phyloP scores from a whole-genome alignment of 2,113 vertebrate species.

The Siniperca knerii region DNA sequence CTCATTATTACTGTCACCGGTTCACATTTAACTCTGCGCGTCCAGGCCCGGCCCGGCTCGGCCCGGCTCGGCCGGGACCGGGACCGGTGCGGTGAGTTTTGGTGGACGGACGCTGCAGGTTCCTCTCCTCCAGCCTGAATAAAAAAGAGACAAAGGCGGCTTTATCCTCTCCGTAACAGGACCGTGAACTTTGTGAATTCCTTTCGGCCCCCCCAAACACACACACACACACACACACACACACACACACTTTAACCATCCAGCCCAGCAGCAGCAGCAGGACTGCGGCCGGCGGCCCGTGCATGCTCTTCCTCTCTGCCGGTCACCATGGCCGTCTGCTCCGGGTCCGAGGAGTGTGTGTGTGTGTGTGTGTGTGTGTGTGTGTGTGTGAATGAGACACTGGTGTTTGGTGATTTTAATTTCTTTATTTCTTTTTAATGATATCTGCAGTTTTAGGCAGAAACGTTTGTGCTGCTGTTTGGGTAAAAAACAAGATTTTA shows the following conservation, averaged over 20 bases:
- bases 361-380: conserved; percentile 4
- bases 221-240: conserved; percentile 31
- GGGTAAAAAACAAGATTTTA: background rate
- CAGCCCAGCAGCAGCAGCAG: conserved; percentile 15
- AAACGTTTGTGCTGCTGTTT: background rate
- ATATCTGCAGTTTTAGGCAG: background rate
- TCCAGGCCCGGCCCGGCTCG: no score
- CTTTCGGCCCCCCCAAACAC: conserved; percentile 25
- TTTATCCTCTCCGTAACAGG: conserved; percentile 91
- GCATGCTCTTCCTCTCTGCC: background rate
- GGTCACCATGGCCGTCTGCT: background rate
- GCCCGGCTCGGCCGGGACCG: no score
- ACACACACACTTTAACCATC: conserved; percentile 25
- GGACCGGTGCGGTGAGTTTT: background rate
- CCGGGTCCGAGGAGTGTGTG: conserved; percentile 19
- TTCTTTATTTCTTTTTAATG: background rate
- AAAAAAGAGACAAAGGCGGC: conserved; percentile 89
- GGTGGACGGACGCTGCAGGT: conserved; percentile 29
- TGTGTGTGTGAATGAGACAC: conserved; percentile 11
- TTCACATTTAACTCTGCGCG: no score
- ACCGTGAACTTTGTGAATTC: conserved; percentile 87
- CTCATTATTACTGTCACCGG: conserved; percentile 83
- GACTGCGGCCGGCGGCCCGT: background rate
- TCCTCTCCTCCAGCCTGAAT: conserved; percentile 82
- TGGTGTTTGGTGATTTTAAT: background rate